These are phyloP conservation scores for Dicyrtomina minuta DNA, from an alignment of 2,888 invertebrate genomes.

Conservation along the genomic window DNA sequence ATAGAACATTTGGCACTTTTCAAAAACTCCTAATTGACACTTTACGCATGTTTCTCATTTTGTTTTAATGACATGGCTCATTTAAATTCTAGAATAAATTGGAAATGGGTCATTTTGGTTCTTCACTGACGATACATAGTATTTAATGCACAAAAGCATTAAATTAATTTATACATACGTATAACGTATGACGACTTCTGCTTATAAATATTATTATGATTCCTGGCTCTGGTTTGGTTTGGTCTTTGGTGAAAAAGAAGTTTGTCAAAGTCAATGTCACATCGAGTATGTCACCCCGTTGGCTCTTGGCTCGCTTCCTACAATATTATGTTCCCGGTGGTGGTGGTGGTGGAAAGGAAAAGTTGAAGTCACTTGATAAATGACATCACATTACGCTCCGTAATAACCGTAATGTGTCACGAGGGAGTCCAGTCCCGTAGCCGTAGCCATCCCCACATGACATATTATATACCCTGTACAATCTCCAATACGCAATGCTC, in stretches of 20 bases:
- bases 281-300: conserved; percentile 28
- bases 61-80: too few relatives aligned
- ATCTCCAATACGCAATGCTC: neutral
- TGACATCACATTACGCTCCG: conserved; percentile 27
- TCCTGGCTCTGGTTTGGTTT: neutral
- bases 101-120: too few relatives aligned
- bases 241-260: conserved; percentile 10
- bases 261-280: conserved; percentile 27
- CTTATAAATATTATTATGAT: too few relatives aligned
- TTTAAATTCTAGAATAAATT: too few relatives aligned
- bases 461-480: neutral
- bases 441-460: neutral
- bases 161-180: too few relatives aligned
- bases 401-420: conserved; percentile 34
- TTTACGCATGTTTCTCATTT: too few relatives aligned
- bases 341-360: neutral
- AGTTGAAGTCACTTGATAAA: conserved; percentile 27
- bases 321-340: neutral
- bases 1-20: too few relatives aligned
- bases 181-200: too few relatives aligned
- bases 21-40: too few relatives aligned
- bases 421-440: conserved; percentile 30
- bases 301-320: conserved; percentile 7
- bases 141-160: too few relatives aligned
- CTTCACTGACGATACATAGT: too few relatives aligned